phyloP scores from a whole-genome alignment of 2,797 vertebrate species.

The Pseudomugil gertrudae region DNA sequence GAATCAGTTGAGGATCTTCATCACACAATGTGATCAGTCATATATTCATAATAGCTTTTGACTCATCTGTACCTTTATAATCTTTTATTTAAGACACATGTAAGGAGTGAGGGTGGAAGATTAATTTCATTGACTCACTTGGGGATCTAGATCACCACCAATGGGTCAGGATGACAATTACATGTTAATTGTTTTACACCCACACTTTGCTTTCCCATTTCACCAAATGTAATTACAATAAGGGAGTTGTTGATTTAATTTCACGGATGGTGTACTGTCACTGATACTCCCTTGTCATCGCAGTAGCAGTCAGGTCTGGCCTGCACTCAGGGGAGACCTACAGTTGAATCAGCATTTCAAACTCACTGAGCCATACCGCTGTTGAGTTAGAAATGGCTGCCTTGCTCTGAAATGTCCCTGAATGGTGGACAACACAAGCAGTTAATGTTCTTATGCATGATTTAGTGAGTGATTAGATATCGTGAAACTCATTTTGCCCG shows the following conservation, averaged over 20 bases:
- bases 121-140: slow-evolving; percentile 49
- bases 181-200: slow-evolving; percentile 81
- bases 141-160: slow-evolving; percentile 62
- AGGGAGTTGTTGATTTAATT: slow-evolving; percentile 82
- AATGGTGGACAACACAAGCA: slow-evolving; percentile 66
- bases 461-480: slow-evolving; percentile 78
- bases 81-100: slow-evolving; percentile 33
- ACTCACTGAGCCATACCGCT: slow-evolving; percentile 52
- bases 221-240: slow-evolving; percentile 83
- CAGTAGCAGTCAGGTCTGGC: slow-evolving; percentile 51
- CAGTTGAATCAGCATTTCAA: slow-evolving; percentile 64
- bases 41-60: background rate
- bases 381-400: slow-evolving; percentile 67
- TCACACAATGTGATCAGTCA: background rate
- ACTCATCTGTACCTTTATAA: slow-evolving; percentile 2
- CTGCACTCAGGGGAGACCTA: slow-evolving; percentile 59
- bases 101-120: slow-evolving; percentile 24
- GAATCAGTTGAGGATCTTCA: background rate
- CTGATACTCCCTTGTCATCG: slow-evolving; percentile 54
- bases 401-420: slow-evolving; percentile 57
- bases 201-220: slow-evolving; percentile 78
- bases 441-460: slow-evolving; percentile 76
- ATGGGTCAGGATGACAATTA: slow-evolving; percentile 79
- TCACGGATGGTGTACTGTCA: slow-evolving; percentile 78
- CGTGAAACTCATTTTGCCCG: slow-evolving; percentile 52